Evolutionary conservation across 2,113 vertebrate species (phyloP), one percentile per base, ranked within the genome.

Genomic region (Tetraodon nigroviridis): DNA sequence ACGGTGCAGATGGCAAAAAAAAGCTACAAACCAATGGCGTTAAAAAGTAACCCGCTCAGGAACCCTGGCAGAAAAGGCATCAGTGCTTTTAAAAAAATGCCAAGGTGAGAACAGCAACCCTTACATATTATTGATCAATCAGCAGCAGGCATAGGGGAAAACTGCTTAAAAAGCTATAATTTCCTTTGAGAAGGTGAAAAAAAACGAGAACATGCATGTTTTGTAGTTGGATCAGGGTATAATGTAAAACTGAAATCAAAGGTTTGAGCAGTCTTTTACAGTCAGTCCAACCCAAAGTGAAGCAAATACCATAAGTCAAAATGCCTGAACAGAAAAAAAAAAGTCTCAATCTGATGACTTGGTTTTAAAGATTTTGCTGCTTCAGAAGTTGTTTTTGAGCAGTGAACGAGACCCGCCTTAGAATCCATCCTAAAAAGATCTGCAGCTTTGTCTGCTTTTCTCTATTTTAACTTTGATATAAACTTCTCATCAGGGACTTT

Each of bases 401-500:
- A 37, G 24, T 27, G 32, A 37, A 37, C 2, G 11, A 37, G 32
- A 37, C 10, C 10, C 8, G 2, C 32, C 12, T 37, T 8, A 37
- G 10, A 11, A 8, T 37, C 32, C 11, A 37, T 4, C 32, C 3
- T 12, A 37, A 37, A 37, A 37, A 37, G 2, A 37, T 37, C 32
- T 37, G 11, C 32, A 37, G 37, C 46, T 55, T 65, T 72, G 47
- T 22, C 51, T 42, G 48, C 61, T 52, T 65, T 74, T 15, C 22
- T 53, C 7, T 56, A 24, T 53, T 4, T 20, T 37, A 61, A 22
- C 27, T 20, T 37, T 63, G 69, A 71, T 18, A 62, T 42, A 57
- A 61, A 54, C 32, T 42, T 64, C 52, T 59, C 53, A 58, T 65
- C 60, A 63, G 53, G n/a, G 41, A 2, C 45, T 51, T 61, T 51